phyloP scores from a whole-genome alignment of 2,888 invertebrate genomes.

The Lamellibrachia satsuma region DNA sequence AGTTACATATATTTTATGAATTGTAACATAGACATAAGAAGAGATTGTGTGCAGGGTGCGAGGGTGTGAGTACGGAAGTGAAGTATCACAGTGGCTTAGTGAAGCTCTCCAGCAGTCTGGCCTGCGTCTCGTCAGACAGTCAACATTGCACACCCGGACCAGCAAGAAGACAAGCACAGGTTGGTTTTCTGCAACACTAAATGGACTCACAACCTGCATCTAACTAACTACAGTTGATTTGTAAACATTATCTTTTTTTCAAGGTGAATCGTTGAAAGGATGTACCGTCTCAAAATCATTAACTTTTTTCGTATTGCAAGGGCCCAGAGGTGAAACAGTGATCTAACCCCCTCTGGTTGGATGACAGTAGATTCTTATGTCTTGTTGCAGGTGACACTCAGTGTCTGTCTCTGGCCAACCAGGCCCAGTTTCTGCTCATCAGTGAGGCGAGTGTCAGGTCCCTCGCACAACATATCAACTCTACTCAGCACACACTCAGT shows the following conservation, averaged over 20 bases:
- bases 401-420: conserved; percentile 59
- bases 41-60: conserved; percentile 46
- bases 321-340: too few species aligned
- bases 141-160: conserved; percentile 25
- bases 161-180: conserved; percentile 18
- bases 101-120: conserved; percentile 76
- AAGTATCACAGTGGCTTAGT: conserved; percentile 83
- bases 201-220: not conserved
- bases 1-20: too few species aligned
- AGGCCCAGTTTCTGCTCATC: conserved; percentile 73
- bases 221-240: not conserved
- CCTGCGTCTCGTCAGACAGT: conserved; percentile 57
- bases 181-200: conserved; percentile 37
- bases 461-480: conserved; percentile 65
- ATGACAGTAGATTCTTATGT: not conserved
- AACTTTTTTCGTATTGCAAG: too few species aligned
- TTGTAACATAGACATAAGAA: too few species aligned
- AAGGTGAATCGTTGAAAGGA: too few species aligned
- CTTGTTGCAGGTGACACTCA: not conserved
- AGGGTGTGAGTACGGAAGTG: conserved; percentile 87
- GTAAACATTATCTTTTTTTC: not conserved
- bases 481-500: not conserved
- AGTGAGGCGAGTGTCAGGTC: conserved; percentile 81
- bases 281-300: too few species aligned
- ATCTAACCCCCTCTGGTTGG: not conserved